phyloP scores from a whole-genome alignment of 1,140 invertebrate genomes.

The Drosophila bipectinata region DNA sequence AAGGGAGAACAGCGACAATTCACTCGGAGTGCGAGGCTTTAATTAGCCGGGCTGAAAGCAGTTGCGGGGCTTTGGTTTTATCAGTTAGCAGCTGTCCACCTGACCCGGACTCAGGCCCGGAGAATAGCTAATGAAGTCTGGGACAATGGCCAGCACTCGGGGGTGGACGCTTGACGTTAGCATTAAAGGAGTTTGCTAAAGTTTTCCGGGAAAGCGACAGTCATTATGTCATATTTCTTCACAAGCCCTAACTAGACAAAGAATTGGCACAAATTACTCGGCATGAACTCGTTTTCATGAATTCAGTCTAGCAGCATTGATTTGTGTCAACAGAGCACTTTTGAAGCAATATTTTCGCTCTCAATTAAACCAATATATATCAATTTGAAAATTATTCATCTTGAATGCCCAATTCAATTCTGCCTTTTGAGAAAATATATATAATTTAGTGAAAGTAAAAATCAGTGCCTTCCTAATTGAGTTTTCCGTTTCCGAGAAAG shows the following conservation, averaged over 20 bases:
- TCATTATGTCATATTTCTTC: background rate
- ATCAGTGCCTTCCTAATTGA: constrained; percentile 11
- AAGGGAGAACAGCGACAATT: background rate
- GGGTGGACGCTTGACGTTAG: constrained; percentile 3
- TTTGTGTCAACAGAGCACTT: too few relatives aligned
- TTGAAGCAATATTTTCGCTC: background rate
- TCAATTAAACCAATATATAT: background rate
- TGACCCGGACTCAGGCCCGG: constrained; percentile 5
- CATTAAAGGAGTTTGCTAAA: background rate
- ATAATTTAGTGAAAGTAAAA: constrained; percentile 15
- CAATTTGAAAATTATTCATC: background rate
- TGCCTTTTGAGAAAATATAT: background rate
- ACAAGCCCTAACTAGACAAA: background rate
- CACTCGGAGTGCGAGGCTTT: constrained; percentile 28
- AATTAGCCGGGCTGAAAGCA: constrained; percentile 41
- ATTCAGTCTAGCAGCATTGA: background rate
- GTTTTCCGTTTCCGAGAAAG: constrained; percentile 10
- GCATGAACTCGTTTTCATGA: background rate
- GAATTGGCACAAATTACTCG: background rate
- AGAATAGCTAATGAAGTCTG: constrained; percentile 21
- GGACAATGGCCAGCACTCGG: constrained; percentile 17
- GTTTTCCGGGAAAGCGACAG: background rate
- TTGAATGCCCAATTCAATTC: background rate
- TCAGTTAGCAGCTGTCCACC: constrained; percentile 33
- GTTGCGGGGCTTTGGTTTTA: constrained; percentile 22